Evolutionary conservation across 2,888 invertebrate species (phyloP).

Genomic region (Azorinus chamasolen): DNA sequence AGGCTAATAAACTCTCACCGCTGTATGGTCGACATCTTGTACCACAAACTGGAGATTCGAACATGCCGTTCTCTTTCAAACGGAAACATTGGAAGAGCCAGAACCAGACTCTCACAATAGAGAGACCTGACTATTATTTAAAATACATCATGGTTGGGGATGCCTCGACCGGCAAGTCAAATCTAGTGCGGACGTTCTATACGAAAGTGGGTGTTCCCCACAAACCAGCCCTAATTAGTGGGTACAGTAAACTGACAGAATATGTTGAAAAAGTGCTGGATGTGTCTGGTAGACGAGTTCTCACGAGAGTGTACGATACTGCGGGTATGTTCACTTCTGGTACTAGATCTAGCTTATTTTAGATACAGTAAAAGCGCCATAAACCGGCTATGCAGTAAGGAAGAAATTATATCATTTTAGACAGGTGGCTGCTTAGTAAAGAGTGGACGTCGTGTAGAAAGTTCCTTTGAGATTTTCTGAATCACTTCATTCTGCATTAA

Average conservation of each 20-base stretch:
- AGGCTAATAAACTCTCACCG: no score
- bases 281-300: slow-evolving; percentile 19
- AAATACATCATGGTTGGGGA: slow-evolving; percentile 54
- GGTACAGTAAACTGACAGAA: slow-evolving; percentile 13
- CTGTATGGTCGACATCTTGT: no score
- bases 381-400: no score
- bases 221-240: not conserved
- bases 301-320: slow-evolving; percentile 52
- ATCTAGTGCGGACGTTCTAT: not conserved
- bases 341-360: no score
- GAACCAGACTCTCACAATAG: slow-evolving; percentile 13
- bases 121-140: slow-evolving; percentile 30
- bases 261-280: slow-evolving; percentile 32
- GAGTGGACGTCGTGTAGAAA: no score
- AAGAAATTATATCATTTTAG: no score
- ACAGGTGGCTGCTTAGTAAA: no score
- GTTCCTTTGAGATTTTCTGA: no score
- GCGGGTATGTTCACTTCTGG: slow-evolving; percentile 46
- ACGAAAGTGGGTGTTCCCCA: no score
- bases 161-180: slow-evolving; percentile 42
- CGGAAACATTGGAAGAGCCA: not conserved
- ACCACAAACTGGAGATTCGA: not conserved
- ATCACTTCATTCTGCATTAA: no score
- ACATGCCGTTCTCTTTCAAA: not conserved
- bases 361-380: no score